Evolutionary conservation across 2,113 vertebrate species (phyloP).

Genomic region (Labrus mixtus): DNA sequence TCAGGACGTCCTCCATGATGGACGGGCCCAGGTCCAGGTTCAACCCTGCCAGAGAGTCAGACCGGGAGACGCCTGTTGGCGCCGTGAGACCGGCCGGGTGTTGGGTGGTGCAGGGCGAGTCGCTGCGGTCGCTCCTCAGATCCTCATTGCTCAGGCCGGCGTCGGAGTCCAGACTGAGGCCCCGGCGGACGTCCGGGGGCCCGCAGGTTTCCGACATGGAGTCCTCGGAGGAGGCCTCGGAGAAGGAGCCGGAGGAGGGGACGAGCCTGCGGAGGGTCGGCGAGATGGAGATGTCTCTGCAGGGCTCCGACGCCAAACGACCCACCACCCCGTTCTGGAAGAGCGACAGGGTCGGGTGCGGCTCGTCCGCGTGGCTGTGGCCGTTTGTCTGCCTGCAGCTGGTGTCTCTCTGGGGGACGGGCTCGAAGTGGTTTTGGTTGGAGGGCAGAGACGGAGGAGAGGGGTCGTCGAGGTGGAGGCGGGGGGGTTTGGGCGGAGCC

Average conservation of each 20-base stretch:
- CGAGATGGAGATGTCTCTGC: slow-evolving; percentile 76
- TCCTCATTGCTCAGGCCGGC: slow-evolving; percentile 85
- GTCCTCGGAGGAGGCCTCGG: slow-evolving; percentile 83
- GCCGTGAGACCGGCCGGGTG: background rate
- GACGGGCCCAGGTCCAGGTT: slow-evolving; percentile 87
- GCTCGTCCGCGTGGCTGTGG: slow-evolving; percentile 19
- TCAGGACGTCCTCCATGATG: slow-evolving; percentile 86
- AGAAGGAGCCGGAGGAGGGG: slow-evolving; percentile 82
- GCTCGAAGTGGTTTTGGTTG: slow-evolving; percentile 36
- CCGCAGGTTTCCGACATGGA: slow-evolving; percentile 79
- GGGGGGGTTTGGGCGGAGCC: slow-evolving; percentile 87
- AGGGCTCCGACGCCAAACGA: slow-evolving; percentile 58
- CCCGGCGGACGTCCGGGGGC: slow-evolving; percentile 71
- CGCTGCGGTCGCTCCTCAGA: slow-evolving; percentile 75
- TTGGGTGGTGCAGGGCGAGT: slow-evolving; percentile 57
- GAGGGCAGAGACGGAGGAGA: slow-evolving; percentile 18
- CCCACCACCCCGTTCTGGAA: slow-evolving; percentile 65
- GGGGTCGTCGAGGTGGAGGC: slow-evolving; percentile 84
- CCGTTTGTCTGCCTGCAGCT: slow-evolving; percentile 26
- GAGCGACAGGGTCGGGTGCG: slow-evolving; percentile 69
- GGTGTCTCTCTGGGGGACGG: slow-evolving; percentile 21
- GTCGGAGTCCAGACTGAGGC: slow-evolving; percentile 80
- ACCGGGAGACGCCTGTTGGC: slow-evolving; percentile 63
- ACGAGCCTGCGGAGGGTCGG: slow-evolving; percentile 71
- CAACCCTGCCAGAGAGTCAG: slow-evolving; percentile 79